Conservation (phyloP, 1,140 invertebrate species). For the Pygmarrhopalites habei region DNA sequence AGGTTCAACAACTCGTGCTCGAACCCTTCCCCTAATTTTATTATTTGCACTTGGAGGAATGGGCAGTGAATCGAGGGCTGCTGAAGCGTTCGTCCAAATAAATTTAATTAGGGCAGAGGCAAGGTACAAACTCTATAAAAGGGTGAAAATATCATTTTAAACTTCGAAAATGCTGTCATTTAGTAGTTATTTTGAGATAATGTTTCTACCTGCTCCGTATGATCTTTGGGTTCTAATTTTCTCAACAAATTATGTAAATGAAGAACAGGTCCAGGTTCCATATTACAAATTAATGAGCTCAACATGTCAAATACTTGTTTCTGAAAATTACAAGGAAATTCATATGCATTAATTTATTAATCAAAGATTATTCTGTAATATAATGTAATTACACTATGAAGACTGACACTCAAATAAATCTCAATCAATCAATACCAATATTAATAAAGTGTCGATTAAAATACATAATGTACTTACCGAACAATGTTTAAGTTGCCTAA, state of each 20-base stretch:
- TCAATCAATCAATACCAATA: too few relatives aligned
- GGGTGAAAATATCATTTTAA: too few relatives aligned
- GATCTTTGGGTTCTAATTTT: constrained; percentile 76
- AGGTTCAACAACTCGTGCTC: constrained; percentile 15
- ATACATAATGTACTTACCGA: too few relatives aligned
- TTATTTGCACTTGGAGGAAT: not conserved
- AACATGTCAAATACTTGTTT: constrained; percentile 86
- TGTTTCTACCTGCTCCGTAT: constrained; percentile 84
- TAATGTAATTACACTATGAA: too few relatives aligned
- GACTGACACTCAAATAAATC: too few relatives aligned
- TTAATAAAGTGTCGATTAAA: too few relatives aligned
- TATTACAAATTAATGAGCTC: constrained; percentile 78
- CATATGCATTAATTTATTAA: too few relatives aligned
- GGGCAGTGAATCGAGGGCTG: constrained; percentile 18
- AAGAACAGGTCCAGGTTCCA: constrained; percentile 75
- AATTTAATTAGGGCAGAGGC: constrained; percentile 76
- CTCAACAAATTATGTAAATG: constrained; percentile 79
- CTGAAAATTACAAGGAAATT: too few relatives aligned
- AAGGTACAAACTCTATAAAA: constrained; percentile 67
- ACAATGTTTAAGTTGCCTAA: constrained; percentile 91
- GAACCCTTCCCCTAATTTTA: constrained; percentile 5
- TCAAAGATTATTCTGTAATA: too few relatives aligned
- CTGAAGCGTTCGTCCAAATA: constrained; percentile 36
- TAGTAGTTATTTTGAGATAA: too few relatives aligned
- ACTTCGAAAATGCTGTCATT: too few relatives aligned